Evolutionary conservation across 1,140 invertebrate species (phyloP).

Genomic region (Trypoxylus dichotomus): DNA sequence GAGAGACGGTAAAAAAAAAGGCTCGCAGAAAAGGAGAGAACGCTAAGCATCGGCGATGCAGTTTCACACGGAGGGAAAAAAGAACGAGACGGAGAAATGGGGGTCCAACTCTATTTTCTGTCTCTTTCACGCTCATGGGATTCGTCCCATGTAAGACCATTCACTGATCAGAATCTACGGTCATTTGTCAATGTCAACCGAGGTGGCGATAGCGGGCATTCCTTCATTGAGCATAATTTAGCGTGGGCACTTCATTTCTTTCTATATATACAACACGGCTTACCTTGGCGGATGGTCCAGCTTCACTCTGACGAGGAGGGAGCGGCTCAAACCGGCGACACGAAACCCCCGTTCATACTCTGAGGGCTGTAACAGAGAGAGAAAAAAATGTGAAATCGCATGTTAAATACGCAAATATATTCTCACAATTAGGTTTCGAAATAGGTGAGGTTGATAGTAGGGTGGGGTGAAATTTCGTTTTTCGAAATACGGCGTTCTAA

Average conservation of each 20-base stretch:
- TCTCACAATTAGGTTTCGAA: neutral
- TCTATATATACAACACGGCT: conserved; percentile 11
- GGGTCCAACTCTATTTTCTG: neutral
- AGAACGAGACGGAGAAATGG: neutral
- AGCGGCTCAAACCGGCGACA: conserved; percentile 62
- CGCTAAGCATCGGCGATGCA: neutral
- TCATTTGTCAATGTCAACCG: conserved; percentile 66
- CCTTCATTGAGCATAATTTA: conserved; percentile 49
- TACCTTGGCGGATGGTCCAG: conserved; percentile 43
- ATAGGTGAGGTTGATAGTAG: neutral
- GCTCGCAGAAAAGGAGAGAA: neutral
- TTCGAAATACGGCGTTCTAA: too few relatives aligned
- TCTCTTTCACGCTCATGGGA: neutral
- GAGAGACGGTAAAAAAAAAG: neutral
- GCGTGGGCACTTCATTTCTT: conserved; percentile 33
- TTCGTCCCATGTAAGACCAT: conserved; percentile 54
- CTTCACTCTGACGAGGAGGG: conserved; percentile 31
- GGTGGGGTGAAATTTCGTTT: too few relatives aligned
- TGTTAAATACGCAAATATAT: neutral
- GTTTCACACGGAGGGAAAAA: neutral
- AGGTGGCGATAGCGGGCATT: conserved; percentile 60
- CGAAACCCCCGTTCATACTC: conserved; percentile 63
- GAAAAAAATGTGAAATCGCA: conserved; percentile 9
- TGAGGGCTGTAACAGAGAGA: conserved; percentile 59
- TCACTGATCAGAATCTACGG: conserved; percentile 63